phyloP scores from a whole-genome alignment of 2,797 vertebrate species.

The Notolepis coatsorum region DNA sequence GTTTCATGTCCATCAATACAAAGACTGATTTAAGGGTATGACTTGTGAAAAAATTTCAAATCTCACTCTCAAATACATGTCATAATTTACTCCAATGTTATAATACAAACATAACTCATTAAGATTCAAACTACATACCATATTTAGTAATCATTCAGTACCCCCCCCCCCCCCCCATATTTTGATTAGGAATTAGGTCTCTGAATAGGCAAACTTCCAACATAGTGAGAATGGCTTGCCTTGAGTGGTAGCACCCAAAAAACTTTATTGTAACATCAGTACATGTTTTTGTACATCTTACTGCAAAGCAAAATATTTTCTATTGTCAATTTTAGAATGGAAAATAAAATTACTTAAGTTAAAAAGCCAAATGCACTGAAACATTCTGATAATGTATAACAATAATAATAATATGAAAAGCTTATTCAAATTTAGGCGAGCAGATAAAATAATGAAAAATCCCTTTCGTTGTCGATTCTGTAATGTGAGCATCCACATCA shows the following conservation, averaged over 20 bases:
- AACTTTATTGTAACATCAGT: slow-evolving; percentile 60
- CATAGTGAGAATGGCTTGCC: slow-evolving; percentile 21
- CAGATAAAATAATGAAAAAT: slow-evolving; percentile 22
- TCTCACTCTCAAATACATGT: too few relatives aligned
- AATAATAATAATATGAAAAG: slow-evolving; percentile 22
- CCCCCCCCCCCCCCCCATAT: too few relatives aligned
- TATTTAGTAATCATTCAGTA: too few relatives aligned
- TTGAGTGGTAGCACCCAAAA: slow-evolving; percentile 55
- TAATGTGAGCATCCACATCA: slow-evolving; percentile 28
- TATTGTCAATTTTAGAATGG: slow-evolving; percentile 51
- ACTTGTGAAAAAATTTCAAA: too few relatives aligned
- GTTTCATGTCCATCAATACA: too few relatives aligned
- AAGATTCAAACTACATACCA: too few relatives aligned
- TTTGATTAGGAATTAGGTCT: too few relatives aligned
- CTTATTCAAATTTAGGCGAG: slow-evolving; percentile 15
- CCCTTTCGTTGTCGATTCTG: slow-evolving; percentile 16
- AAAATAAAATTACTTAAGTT: slow-evolving; percentile 52
- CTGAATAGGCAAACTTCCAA: slow-evolving; percentile 1
- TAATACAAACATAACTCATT: too few relatives aligned
- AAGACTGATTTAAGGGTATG: too few relatives aligned
- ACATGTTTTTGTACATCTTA: slow-evolving; percentile 44
- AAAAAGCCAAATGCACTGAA: slow-evolving; percentile 53
- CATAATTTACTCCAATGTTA: too few relatives aligned
- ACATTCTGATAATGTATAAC: slow-evolving; percentile 24
- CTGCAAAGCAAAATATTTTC: slow-evolving; percentile 55